Conservation (phyloP, 2,113 vertebrate species). For the Murina feae region DNA sequence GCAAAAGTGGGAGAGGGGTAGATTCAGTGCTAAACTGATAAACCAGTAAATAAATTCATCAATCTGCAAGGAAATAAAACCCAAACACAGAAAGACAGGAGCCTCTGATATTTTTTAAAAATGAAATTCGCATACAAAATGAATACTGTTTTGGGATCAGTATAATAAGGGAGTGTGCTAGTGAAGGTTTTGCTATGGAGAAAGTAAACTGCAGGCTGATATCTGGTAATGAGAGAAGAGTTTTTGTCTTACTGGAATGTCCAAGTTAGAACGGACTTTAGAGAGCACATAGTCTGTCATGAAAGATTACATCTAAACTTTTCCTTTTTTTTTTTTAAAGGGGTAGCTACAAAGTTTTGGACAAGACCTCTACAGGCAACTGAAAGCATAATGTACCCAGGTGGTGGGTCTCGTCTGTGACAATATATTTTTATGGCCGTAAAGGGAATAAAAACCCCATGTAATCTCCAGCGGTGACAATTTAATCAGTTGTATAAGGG, state of each 20-base stretch:
- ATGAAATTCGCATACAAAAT: background rate
- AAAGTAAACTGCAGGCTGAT: background rate
- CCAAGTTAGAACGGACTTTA: constrained; percentile 36
- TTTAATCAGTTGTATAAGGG: constrained; percentile 61
- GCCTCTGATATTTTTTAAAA: background rate
- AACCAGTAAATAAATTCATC: constrained; percentile 35
- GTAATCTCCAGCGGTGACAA: constrained; percentile 76
- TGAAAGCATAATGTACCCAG: constrained; percentile 54
- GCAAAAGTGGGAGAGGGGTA: background rate
- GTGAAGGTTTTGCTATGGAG: background rate
- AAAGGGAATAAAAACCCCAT: constrained; percentile 74
- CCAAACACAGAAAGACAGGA: background rate
- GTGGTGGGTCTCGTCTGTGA: constrained; percentile 66
- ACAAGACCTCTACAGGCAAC: constrained; percentile 57
- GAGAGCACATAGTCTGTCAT: background rate
- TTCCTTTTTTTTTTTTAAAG: constrained; percentile 61
- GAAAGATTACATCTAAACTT: constrained; percentile 46
- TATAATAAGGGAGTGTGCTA: background rate
- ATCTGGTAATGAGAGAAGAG: background rate
- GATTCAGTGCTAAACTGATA: background rate
- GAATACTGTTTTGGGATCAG: background rate
- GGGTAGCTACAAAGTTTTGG: constrained; percentile 68
- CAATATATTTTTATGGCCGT: constrained; percentile 64
- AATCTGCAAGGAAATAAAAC: background rate
- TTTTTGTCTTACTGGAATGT: background rate